phyloP scores from a whole-genome alignment of 2,113 vertebrate species.

The Lophius piscatorius region DNA sequence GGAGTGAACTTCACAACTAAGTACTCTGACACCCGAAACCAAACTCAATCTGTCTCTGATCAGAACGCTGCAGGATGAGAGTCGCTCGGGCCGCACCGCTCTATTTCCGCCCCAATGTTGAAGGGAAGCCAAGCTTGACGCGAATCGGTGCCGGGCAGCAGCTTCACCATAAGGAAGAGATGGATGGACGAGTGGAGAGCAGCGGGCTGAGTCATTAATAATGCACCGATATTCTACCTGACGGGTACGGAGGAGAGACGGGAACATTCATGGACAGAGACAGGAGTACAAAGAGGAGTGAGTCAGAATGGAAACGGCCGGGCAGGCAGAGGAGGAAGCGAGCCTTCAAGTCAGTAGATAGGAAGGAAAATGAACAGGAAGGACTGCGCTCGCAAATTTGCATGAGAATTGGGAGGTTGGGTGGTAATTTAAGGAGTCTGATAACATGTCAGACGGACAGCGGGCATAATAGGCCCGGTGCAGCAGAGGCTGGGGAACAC shows the following conservation, averaged over 20 bases:
- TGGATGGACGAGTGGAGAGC: conserved; percentile 47
- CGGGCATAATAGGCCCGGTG: conserved; percentile 23
- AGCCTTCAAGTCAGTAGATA: no score
- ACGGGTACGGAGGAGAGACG: conserved; percentile 7
- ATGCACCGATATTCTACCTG: conserved; percentile 72
- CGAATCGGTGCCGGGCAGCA: neutral
- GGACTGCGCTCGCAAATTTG: conserved; percentile 19
- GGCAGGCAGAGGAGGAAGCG: neutral
- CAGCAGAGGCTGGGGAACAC: conserved; percentile 14
- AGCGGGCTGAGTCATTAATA: conserved; percentile 61
- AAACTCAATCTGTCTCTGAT: conserved; percentile 41
- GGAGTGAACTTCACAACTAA: neutral
- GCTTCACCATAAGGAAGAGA: conserved; percentile 22
- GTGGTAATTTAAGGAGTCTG: conserved; percentile 50
- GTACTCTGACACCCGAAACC: conserved; percentile 37
- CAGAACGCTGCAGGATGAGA: conserved; percentile 16
- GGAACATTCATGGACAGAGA: conserved; percentile 9
- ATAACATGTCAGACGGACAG: conserved; percentile 40
- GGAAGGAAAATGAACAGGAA: no score
- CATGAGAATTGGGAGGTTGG: conserved; percentile 39
- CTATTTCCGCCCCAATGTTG: conserved; percentile 17
- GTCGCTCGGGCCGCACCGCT: conserved; percentile 20
- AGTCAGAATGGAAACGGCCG: conserved; percentile 7
- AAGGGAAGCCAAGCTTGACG: conserved; percentile 46
- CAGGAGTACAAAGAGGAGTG: conserved; percentile 29